phyloP scores from a whole-genome alignment of 2,888 invertebrate genomes.

The Lepidonotus clava region DNA sequence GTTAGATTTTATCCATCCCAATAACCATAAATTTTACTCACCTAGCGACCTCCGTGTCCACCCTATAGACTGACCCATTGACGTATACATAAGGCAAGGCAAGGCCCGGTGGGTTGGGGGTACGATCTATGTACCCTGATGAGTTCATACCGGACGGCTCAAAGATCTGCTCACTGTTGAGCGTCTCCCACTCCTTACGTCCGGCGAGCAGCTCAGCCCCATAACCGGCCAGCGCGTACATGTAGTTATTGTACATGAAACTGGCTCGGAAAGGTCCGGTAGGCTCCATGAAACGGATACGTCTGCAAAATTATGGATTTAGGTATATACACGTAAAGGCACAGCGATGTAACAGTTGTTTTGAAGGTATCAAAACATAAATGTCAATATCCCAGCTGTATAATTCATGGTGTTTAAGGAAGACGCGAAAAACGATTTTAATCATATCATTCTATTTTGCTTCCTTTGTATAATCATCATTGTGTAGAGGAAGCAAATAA shows the following conservation, averaged over 20 bases:
- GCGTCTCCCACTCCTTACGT: constrained; percentile 72
- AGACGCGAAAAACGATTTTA: no score
- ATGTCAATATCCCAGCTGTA: no score
- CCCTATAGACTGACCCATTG: background rate
- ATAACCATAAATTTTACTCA: no score
- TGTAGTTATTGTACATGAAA: constrained; percentile 78
- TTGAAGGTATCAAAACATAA: no score
- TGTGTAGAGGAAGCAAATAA: no score
- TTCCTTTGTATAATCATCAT: no score
- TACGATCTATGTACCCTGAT: constrained; percentile 33
- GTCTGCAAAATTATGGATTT: no score
- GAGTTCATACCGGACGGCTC: background rate
- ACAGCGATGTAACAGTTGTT: no score
- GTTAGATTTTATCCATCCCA: no score
- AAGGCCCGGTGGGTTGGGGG: background rate
- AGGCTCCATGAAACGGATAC: constrained; percentile 72
- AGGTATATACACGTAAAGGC: no score
- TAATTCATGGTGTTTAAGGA: no score
- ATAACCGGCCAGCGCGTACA: constrained; percentile 78
- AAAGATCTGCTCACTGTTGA: constrained; percentile 64
- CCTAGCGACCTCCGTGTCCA: background rate
- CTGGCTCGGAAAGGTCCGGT: constrained; percentile 71
- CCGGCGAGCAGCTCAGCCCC: constrained; percentile 72
- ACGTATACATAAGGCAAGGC: constrained; percentile 26
- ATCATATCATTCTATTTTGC: no score